Conservation (phyloP, 30 jellyfish, hydroid and myxozoan genomes). For the Sanderia malayensis region DNA sequence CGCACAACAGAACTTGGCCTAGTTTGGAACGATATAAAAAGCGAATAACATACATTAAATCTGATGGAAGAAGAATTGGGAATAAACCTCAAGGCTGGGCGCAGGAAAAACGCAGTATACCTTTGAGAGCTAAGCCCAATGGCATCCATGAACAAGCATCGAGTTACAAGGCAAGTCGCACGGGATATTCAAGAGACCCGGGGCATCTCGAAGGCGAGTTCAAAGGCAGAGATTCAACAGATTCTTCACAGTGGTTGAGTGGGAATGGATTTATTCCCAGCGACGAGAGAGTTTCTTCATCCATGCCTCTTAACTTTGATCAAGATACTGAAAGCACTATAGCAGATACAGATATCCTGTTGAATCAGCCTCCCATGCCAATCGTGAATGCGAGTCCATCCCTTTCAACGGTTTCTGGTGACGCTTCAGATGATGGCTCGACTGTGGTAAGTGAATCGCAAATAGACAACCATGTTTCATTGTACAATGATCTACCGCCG, state of each 20-base stretch:
- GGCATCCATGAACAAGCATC: not conserved
- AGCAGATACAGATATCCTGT: slow-evolving; percentile 57
- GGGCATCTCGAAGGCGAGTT: not conserved
- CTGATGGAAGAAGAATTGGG: not conserved
- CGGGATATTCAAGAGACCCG: not conserved
- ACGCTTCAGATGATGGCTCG: too few relatives aligned
- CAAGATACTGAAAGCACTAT: slow-evolving; percentile 50
- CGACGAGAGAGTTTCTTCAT: not conserved
- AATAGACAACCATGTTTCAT: slow-evolving; percentile 8
- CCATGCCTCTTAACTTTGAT: slow-evolving; percentile 3
- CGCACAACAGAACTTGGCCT: slow-evolving; percentile 67
- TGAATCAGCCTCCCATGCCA: slow-evolving; percentile 75
- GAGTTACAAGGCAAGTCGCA: not conserved
- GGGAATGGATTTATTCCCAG: slow-evolving; percentile 3
- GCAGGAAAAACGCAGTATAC: slow-evolving; percentile 17
- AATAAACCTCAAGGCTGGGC: slow-evolving; percentile 31
- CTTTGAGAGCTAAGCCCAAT: not conserved
- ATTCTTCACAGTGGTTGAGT: too few relatives aligned
- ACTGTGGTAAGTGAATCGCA: slow-evolving; percentile 19
- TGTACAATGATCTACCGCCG: slow-evolving; percentile 44
- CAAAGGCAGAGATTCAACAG: not conserved
- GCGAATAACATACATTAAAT: not conserved
- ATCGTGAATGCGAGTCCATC: slow-evolving; percentile 84
- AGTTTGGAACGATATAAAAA: slow-evolving; percentile 33
- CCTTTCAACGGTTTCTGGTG: slow-evolving; percentile 60